phyloP scores from a whole-genome alignment of 2,113 vertebrate species.

The Diphyllodes magnificus region DNA sequence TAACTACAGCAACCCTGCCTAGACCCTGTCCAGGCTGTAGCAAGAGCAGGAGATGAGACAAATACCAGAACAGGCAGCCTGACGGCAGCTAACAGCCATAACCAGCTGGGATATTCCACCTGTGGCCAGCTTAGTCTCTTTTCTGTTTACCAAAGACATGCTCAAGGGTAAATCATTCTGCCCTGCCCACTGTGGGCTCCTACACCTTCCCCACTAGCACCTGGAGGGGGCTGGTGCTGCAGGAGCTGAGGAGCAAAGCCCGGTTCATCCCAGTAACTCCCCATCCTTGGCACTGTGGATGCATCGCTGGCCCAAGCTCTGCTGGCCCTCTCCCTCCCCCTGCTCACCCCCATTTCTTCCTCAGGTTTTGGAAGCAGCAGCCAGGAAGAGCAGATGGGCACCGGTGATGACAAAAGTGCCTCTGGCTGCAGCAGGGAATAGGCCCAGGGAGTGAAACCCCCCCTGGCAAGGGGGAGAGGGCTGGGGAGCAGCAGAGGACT shows the following conservation, averaged over 20 bases:
- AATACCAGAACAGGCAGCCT: background rate
- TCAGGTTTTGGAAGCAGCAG: background rate
- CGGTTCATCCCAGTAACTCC: background rate
- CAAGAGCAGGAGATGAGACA: background rate
- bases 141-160: background rate
- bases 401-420: background rate
- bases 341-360: background rate
- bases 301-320: background rate
- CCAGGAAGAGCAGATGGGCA: background rate
- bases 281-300: accelerated
- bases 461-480: background rate
- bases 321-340: background rate
- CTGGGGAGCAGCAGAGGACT: background rate
- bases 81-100: background rate
- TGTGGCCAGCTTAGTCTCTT: background rate
- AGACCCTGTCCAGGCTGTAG: background rate
- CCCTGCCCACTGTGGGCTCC: background rate
- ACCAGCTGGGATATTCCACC: background rate
- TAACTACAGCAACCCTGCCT: background rate
- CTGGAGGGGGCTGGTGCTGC: background rate
- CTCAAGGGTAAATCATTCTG: background rate
- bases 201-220: background rate
- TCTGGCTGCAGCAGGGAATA: background rate
- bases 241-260: background rate
- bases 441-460: background rate